Base-by-base conservation (phyloP, 1,140 invertebrate genomes). In the Dendrolimus punctatus region DNA sequence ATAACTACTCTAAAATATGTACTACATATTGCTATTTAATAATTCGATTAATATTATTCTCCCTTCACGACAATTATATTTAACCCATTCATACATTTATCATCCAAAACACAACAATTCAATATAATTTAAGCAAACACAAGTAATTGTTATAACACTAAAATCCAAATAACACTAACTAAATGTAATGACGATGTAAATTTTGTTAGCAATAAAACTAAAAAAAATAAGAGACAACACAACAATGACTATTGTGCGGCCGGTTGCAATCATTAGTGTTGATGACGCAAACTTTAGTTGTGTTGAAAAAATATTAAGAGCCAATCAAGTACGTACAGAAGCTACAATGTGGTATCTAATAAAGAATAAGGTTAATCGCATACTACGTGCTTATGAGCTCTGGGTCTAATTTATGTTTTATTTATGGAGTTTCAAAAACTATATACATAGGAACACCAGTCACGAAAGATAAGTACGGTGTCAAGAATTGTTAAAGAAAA, bases 261-360 rank as follows among this genome's bases (percentile, higher is more conserved):
- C 66, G 60, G 71, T 80, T 78, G 76, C 77, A 82, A 81, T 83
- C 80, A 85, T 85, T 85, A 85, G 74, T 76, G 76, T 74, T 73
- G 82, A 85, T 85, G 82, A 85, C 80, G 80, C 71, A 80, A 85
- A 83, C 74, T 73, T 76, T 70, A 78, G 71, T 70, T 57, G 58
- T 53, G 58, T 65, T 60, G 65, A 79, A 80, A 79, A 77, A 76
- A 78, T 50, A 68, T 64, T 62, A 64, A 73, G 65, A 76, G 78
- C 82, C 77, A 85, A 83, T 85, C 77, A 82, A 73, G 71, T 58
- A 44, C 44, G 66, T 58, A 68, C 66, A 69, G 57, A 66, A 71
- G 65, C 61, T 51, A 73, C 68, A 75, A 81, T 73, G 64, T 58
- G 58, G 55, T 74, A 64, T 78, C 68, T 73, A 80, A 78, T 81